Evolutionary conservation across 2,113 vertebrate genomes (phyloP), one percentile per base, ranked within the genome.

Genomic region (Craseonycteris thonglongyai): DNA sequence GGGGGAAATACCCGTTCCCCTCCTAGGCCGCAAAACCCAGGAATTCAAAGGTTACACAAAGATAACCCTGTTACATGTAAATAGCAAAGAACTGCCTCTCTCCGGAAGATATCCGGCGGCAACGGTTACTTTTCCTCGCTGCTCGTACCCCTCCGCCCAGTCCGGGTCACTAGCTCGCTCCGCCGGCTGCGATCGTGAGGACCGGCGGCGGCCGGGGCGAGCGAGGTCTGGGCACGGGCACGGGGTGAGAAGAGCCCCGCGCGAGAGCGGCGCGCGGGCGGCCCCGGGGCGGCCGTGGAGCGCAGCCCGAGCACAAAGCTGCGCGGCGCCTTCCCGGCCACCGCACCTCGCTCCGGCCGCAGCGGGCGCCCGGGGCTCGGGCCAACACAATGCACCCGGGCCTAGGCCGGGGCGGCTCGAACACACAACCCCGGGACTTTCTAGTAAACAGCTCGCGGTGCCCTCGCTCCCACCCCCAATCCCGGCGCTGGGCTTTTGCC

Each of bases 371-470:
- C 33, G 5, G 93, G 88, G 82, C 90, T 88, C 88, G 63, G 45
- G 95, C 96, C 88, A 93, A 92, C 96, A 97, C 97, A 98, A 97
- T 96, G 96, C 94, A 92, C 96, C 96, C 96, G 91, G 97, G 98
- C 98, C 98, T 98, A 98, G 96, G 96, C 96, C 96, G 72, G 97
- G 94, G 94, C 93, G 93, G 97, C 96, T 94, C 95, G 88, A 83
- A 97, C 93, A 91, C 95, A 87, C 10, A 89, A 98, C 97, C 97
- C 96, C 71, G 72, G 92, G 95, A 97, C 97, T 95, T 95, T 96
- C 96, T 84, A 96, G 97, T 97, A 93, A 97, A 97, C 97, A 97
- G 96, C 88, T 88, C 82, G 78, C 82, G 2, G 26, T 49, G 66
- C 84, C 91, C 96, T 69, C 54, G 72, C 78, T 91, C 93, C 96